phyloP scores from a whole-genome alignment of 2,888 invertebrate genomes.

The Protophormia terraenovae region DNA sequence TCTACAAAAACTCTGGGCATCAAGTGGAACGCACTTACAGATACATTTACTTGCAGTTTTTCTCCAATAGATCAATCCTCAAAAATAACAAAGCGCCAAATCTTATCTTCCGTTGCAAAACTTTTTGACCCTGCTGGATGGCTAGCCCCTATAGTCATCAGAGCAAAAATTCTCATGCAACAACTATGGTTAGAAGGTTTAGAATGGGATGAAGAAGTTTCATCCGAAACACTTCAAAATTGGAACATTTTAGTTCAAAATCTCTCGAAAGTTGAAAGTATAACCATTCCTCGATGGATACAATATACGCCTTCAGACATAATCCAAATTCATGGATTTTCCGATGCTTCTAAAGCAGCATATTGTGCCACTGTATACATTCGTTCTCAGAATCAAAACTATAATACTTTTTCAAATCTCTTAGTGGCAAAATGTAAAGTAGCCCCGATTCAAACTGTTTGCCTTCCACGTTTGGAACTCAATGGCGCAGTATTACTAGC shows the following conservation, averaged over 20 bases:
- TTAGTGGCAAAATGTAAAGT: conserved; percentile 6
- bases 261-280: neutral
- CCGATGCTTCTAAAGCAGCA: neutral
- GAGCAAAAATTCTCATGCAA: neutral
- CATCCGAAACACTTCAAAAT: neutral
- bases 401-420: neutral
- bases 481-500: neutral
- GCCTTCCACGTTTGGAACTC: no score
- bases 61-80: neutral
- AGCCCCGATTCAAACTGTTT: neutral
- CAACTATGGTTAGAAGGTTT: neutral
- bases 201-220: neutral
- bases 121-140: neutral
- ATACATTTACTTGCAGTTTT: neutral
- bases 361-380: no score
- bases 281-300: neutral
- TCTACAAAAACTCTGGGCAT: conserved; percentile 16
- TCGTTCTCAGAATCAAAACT: neutral
- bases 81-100: neutral
- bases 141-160: neutral
- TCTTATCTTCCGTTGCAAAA: neutral
- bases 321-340: neutral
- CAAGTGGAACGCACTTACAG: neutral
- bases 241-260: neutral
- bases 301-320: neutral